Conservation (phyloP, 2,797 vertebrate genomes). For the Amblyraja radiata region DNA sequence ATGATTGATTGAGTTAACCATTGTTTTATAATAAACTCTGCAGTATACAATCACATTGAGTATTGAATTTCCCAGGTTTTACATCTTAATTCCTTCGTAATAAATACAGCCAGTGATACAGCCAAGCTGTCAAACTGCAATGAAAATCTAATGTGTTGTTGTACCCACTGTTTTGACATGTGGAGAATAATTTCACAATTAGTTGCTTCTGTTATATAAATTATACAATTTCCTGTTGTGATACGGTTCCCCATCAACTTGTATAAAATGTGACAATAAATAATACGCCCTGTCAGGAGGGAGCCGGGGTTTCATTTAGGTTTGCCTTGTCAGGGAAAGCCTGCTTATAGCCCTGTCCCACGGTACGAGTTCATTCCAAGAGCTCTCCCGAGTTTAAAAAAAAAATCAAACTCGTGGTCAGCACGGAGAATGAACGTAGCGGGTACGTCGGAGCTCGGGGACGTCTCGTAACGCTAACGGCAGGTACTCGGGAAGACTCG, state of each 20-base stretch:
- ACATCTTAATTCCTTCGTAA: background rate
- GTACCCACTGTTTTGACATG: background rate
- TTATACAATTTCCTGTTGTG: constrained; percentile 28
- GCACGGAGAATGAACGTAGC: no score
- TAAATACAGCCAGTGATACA: background rate
- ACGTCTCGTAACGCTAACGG: no score
- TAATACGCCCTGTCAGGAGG: background rate
- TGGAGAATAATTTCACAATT: constrained; percentile 22
- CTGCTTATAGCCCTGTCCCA: background rate
- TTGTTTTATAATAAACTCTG: background rate
- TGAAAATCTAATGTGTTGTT: constrained; percentile 25
- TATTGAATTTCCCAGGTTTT: background rate
- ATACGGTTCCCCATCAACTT: background rate
- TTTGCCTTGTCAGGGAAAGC: no score
- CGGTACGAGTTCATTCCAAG: no score
- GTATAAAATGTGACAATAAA: constrained; percentile 24
- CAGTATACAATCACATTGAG: background rate
- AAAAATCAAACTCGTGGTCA: no score
- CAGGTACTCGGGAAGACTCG: no score
- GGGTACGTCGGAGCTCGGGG: no score
- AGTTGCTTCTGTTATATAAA: constrained; percentile 30
- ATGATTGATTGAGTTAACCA: no score
- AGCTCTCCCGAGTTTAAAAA: no score
- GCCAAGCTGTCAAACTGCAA: background rate
- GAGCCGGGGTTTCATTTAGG: background rate